Conservation (phyloP, 1,140 invertebrate species). For the Ephestia elutella region DNA sequence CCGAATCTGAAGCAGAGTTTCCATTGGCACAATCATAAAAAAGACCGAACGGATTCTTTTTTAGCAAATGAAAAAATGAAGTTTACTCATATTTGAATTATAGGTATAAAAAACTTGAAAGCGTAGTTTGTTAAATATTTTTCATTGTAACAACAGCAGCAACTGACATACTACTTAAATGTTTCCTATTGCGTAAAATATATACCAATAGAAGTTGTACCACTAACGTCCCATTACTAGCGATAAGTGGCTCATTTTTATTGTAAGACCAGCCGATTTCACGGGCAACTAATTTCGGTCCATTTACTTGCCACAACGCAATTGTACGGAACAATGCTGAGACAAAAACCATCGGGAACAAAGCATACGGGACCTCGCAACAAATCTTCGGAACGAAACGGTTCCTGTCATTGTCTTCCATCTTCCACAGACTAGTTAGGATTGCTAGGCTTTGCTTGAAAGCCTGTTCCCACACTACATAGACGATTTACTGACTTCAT, state of each 20-base stretch:
- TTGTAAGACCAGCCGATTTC: not conserved
- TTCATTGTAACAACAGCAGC: no score
- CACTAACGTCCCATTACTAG: no score
- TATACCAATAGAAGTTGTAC: no score
- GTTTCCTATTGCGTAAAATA: no score
- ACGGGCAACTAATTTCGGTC: not conserved
- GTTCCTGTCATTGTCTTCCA: not conserved
- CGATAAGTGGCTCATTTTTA: not conserved
- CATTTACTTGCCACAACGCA: not conserved
- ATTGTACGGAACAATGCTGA: not conserved
- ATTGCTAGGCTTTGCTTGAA: not conserved
- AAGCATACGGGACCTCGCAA: not conserved
- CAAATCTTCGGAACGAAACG: constrained; percentile 1
- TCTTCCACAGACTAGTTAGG: not conserved
- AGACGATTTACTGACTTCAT: no score
- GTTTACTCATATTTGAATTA: no score
- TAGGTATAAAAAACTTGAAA: no score
- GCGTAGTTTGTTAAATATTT: no score
- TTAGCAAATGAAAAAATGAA: no score
- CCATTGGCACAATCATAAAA: not conserved
- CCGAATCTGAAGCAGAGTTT: not conserved
- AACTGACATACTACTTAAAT: no score
- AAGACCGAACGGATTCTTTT: not conserved
- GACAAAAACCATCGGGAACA: constrained; percentile 1
- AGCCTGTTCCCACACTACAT: not conserved